These are phyloP conservation scores for Cheirogaleus medius DNA, from an alignment of 2,113 vertebrate genomes.

Conservation along the genomic window DNA sequence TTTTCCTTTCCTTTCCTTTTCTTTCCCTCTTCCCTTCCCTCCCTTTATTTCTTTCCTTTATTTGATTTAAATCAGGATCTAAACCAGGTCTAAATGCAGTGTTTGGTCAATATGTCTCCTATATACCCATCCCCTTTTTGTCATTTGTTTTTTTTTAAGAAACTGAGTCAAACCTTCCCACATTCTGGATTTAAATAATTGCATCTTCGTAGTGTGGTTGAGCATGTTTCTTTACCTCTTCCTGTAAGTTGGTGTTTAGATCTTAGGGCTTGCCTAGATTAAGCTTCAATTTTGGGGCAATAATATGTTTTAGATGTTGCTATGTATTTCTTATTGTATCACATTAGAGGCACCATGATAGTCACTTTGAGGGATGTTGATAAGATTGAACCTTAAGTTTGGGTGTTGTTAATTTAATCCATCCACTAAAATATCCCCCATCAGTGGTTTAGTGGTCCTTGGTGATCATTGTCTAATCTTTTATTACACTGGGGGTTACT, in stretches of 20 bases:
- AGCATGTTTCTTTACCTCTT: background rate
- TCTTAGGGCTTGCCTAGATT: background rate
- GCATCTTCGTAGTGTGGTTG: background rate
- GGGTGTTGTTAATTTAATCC: background rate
- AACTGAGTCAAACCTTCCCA: background rate
- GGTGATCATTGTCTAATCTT: background rate
- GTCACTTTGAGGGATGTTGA: background rate
- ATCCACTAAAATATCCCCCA: background rate
- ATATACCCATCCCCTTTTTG: background rate
- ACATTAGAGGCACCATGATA: background rate
- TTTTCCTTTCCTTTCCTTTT: background rate
- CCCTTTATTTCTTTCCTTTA: background rate
- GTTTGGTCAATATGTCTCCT: background rate
- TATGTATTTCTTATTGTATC: background rate
- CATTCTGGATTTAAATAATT: background rate
- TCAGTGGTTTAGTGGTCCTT: background rate
- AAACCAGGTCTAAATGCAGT: background rate
- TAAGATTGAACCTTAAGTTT: background rate
- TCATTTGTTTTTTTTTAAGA: background rate
- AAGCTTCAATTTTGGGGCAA: background rate
- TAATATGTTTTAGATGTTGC: background rate
- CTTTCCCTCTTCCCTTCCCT: no score
- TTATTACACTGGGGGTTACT: background rate
- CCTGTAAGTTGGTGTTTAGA: background rate
- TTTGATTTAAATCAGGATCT: background rate